These are phyloP conservation scores for Tetrao urogallus DNA, from an alignment of 2,113 vertebrate species.

Conservation along the genomic window DNA sequence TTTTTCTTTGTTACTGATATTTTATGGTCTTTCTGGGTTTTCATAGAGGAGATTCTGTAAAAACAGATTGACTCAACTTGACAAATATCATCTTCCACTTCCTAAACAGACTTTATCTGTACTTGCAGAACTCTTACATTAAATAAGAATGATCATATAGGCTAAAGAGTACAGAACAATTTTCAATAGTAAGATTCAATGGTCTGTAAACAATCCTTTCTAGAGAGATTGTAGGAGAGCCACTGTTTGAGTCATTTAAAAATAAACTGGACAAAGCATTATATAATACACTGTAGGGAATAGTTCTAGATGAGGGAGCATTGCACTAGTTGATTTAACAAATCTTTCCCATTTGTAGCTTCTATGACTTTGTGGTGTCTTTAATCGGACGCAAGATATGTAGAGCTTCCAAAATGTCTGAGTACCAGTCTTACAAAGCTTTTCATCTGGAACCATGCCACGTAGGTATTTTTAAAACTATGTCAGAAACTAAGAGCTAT, in stretches of 20 bases:
- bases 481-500: background rate
- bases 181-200: background rate
- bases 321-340: background rate
- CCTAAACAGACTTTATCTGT: background rate
- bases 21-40: background rate
- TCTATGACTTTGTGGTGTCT: background rate
- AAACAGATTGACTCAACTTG: background rate
- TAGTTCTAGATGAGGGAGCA: background rate
- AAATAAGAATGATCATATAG: background rate
- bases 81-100: background rate
- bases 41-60: background rate
- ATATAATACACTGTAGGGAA: background rate
- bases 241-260: background rate
- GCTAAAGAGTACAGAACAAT: background rate
- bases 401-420: background rate
- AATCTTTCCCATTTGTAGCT: background rate
- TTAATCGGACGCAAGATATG: background rate
- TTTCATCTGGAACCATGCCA: background rate
- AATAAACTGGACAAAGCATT: background rate
- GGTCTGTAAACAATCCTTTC: background rate
- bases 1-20: background rate
- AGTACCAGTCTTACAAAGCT: background rate
- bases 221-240: background rate
- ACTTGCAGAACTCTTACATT: background rate
- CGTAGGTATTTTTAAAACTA: background rate